Conservation (phyloP, 2,113 vertebrate species). For the Erpornis zantholeuca region DNA sequence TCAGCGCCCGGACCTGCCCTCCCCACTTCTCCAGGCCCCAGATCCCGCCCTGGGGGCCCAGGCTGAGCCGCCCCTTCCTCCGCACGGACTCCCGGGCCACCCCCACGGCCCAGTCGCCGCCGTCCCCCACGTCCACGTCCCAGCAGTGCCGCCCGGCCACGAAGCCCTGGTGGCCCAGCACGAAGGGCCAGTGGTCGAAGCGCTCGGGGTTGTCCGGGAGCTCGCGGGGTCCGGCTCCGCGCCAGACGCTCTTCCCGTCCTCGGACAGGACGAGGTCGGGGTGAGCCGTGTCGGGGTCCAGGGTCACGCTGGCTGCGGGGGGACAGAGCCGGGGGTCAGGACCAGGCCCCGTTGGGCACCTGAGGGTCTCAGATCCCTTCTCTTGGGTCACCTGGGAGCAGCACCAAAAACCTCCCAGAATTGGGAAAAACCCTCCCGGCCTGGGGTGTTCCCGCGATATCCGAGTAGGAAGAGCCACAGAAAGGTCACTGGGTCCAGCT, state of each 20-base stretch:
- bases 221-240: neutral
- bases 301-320: constrained; percentile 22
- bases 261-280: constrained; percentile 58
- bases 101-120: constrained; percentile 75
- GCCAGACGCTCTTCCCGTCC: constrained; percentile 57
- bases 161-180: constrained; percentile 35
- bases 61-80: constrained; percentile 76
- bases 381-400: neutral
- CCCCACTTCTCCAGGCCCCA: constrained; percentile 73
- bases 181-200: constrained; percentile 63
- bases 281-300: constrained; percentile 69
- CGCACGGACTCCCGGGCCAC: neutral
- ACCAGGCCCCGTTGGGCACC: rapidly evolving
- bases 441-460: rapidly evolving
- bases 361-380: too few relatives aligned
- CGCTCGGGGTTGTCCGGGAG: neutral
- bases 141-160: constrained; percentile 18
- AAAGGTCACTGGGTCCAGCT: neutral
- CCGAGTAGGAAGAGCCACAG: too few relatives aligned
- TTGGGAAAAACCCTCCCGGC: too few relatives aligned
- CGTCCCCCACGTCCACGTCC: constrained; percentile 70
- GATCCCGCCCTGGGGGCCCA: constrained; percentile 76
- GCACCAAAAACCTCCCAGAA: neutral
- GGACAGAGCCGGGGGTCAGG: too few relatives aligned
- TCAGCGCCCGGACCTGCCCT: constrained; percentile 24